Base-by-base conservation (phyloP, 2,113 vertebrate species). In the Eptesicus fuscus region DNA sequence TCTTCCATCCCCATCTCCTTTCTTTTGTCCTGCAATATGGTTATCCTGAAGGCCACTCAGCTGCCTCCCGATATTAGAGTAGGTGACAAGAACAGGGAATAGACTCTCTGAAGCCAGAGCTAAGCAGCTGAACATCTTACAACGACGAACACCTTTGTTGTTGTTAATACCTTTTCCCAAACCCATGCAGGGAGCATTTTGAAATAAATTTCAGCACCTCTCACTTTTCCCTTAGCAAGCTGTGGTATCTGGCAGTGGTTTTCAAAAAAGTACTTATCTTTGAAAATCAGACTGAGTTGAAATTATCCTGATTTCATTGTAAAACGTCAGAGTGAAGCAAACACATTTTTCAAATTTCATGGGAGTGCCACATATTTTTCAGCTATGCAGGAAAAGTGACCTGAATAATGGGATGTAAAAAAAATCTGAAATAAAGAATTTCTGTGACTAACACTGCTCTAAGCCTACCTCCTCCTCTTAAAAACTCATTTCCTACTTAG, bases 1-100 rank as follows among this genome's bases (percentile, higher is more conserved):
- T 61, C 42, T 67, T 94, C 96, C 90, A 91, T 73, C 12, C 6
- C 47, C 73, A 67, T 88, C 90, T 93, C 44, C 83, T 83, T 86
- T 88, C 61, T 59, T 96, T 94, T 95, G 73, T 88, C 23, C 28
- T 94, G 53, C 85, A 96, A 92, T 93, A 91, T 44, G 44, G 83
- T 76, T 82, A 63, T 84, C 13, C 40, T 91, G 9, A 74, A 12
- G 3, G 28, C 83, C 93, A 44, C 71, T 96, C 37, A 37, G 47
- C 74, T 96, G 74, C 37, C 47, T 97, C 44, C 37, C 10, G 69
- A 28, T 56, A 73, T 94, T 67, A 87, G 9, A 44, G 42, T n/a
- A 6, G 44, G 76, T 14, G 44, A 83, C 82, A 83, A 63, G 86
- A 71, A 83, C n/a, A 59, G 1, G 28, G 40, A 85, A 20, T 37